Conservation (phyloP, 2,888 invertebrate species). For the Ectemnius cavifrons region DNA sequence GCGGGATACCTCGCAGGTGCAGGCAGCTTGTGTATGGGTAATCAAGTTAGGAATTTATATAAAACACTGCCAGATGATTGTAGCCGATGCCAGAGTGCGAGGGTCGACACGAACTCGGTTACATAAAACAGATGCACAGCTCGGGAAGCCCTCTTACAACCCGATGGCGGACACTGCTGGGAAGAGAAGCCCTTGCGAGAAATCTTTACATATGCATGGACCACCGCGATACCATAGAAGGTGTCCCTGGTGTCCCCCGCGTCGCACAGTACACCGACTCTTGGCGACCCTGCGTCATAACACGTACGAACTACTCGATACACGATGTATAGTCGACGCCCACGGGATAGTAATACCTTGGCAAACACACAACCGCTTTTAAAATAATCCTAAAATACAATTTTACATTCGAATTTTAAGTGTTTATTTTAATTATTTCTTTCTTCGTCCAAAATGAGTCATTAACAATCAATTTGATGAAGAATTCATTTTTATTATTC, state of each 20-base stretch:
- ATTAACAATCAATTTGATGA: too few species aligned
- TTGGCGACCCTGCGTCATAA: constrained; percentile 45
- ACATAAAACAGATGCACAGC: constrained; percentile 70
- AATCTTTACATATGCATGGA: constrained; percentile 74
- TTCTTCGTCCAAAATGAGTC: too few species aligned
- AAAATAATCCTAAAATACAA: too few species aligned
- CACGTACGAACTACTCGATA: constrained; percentile 19
- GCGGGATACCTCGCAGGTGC: constrained; percentile 69
- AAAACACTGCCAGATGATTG: constrained; percentile 71
- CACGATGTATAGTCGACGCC: too few species aligned
- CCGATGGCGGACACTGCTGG: constrained; percentile 34
- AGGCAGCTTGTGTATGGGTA: constrained; percentile 63
- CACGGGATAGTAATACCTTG: too few species aligned
- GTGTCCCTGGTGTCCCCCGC: constrained; percentile 30
- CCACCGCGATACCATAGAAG: constrained; percentile 63
- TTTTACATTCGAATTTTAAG: too few species aligned
- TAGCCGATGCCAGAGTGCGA: constrained; percentile 53
- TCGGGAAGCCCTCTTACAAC: constrained; percentile 52
- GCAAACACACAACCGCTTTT: too few species aligned
- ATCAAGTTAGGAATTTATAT: constrained; percentile 76
- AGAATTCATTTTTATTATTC: too few species aligned
- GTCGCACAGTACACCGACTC: constrained; percentile 18
- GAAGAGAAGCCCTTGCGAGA: constrained; percentile 65
- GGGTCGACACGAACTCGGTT: constrained; percentile 70
- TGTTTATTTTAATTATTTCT: too few species aligned